phyloP scores from a whole-genome alignment of 2,888 invertebrate species.

The Linyphia triangularis region DNA sequence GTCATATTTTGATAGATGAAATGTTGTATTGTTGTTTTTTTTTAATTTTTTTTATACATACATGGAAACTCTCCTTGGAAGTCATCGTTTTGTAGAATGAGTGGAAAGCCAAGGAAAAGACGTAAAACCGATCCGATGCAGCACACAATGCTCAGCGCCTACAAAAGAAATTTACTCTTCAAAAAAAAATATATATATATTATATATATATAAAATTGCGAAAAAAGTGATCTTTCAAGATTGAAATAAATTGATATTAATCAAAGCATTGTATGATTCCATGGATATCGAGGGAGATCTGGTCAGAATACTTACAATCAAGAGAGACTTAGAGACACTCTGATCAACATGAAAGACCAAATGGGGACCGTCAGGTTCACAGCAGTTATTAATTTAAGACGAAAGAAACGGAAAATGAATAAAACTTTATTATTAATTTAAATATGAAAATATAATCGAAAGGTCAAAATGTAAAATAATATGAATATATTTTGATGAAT shows the following conservation, averaged over 20 bases:
- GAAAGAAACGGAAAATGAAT: no score
- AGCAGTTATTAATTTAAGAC: no score
- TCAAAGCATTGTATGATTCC: neutral
- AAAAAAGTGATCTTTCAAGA: neutral
- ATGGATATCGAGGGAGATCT: neutral
- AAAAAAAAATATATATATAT: neutral
- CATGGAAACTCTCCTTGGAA: conserved; percentile 68
- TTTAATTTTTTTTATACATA: conserved; percentile 55
- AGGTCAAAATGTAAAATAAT: no score
- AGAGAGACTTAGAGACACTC: no score
- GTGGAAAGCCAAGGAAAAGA: conserved; percentile 53
- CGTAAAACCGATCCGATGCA: conserved; percentile 63
- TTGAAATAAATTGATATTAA: neutral
- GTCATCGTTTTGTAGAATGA: conserved; percentile 58
- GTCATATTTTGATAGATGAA: no score
- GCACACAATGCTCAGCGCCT: conserved; percentile 44
- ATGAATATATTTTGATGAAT: no score
- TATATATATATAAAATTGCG: neutral
- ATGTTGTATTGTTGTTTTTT: no score
- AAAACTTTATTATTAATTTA: no score
- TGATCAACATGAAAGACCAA: no score
- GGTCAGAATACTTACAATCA: no score
- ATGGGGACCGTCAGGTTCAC: no score
- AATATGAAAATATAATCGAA: no score
- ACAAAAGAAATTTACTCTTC: neutral